A percentile compares a stretch with the other conserved stretches of the same genome.
These are phyloP conservation scores for Temnopleurus reevesii DNA, from an alignment of 53 echinoderm and acorn worm species.

Conservation along the genomic window DNA sequence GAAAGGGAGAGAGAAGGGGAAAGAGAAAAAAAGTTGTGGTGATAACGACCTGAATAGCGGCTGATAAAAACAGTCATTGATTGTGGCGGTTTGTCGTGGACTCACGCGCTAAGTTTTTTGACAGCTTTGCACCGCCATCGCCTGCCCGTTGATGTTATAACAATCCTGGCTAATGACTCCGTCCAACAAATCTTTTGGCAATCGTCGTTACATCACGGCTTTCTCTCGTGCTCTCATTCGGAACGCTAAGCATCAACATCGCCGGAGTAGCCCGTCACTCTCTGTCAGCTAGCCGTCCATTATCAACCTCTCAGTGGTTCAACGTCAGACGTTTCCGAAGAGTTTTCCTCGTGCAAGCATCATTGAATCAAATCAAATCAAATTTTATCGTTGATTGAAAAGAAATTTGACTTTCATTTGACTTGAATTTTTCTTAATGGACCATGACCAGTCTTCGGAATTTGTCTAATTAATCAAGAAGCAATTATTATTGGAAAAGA, in stretches of 20 bases:
- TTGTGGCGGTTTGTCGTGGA: constrained; percentile 18
- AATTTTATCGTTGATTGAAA: too few relatives aligned
- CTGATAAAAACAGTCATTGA: constrained; percentile 40
- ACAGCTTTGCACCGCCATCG: constrained; percentile 38
- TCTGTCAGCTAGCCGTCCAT: constrained; percentile 8
- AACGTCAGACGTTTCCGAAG: neutral
- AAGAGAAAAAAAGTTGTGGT: constrained; percentile 1
- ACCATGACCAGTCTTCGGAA: neutral
- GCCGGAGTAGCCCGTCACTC: constrained; percentile 13
- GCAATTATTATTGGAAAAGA: neutral
- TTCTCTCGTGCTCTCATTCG: neutral
- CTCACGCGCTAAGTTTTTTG: constrained; percentile 29
- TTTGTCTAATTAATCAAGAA: constrained; percentile 4
- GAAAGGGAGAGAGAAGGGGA: neutral
- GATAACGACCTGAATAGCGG: constrained; percentile 36
- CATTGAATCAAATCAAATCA: neutral
- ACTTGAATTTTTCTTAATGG: neutral
- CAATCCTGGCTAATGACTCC: constrained; percentile 26
- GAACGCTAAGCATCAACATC: neutral
- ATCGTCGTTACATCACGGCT: constrained; percentile 6
- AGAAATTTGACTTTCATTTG: neutral
- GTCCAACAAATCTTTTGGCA: constrained; percentile 25
- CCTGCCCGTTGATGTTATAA: constrained; percentile 13
- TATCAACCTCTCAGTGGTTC: neutral
- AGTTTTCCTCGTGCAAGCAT: neutral